Evolutionary conservation across 2,888 invertebrate genomes (phyloP).

Genomic region (Elegia similella): DNA sequence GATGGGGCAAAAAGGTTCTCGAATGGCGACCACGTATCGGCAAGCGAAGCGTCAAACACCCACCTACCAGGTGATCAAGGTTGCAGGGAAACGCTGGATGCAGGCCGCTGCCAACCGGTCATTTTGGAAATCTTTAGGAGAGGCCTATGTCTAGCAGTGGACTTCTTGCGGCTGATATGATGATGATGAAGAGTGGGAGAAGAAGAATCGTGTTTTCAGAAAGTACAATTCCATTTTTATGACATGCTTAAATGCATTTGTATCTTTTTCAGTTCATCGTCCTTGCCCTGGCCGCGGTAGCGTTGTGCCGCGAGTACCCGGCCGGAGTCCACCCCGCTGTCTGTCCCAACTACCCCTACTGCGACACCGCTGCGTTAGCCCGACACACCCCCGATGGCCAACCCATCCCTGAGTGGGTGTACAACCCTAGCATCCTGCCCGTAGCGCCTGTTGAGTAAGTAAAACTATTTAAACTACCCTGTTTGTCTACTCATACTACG

Average conservation of each 20-base stretch:
- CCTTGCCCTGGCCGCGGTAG: conserved; percentile 64
- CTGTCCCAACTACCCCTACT: conserved; percentile 82
- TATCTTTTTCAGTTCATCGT: conserved; percentile 60
- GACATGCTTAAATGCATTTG: neutral
- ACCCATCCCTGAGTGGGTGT: conserved; percentile 73
- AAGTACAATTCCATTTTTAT: no score
- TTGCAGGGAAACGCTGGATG: no score
- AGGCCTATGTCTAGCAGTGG: no score
- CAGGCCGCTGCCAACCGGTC: no score
- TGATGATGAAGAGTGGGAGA: no score
- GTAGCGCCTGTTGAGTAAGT: conserved; percentile 54
- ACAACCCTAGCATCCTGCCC: conserved; percentile 53
- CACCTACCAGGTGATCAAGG: no score
- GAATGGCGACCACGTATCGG: no score
- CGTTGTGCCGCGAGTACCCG: conserved; percentile 75
- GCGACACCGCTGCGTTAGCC: conserved; percentile 67
- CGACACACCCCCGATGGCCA: conserved; percentile 66
- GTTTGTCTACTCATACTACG: conserved; percentile 73
- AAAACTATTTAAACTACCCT: neutral
- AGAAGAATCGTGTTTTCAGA: no score
- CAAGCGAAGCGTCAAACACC: no score
- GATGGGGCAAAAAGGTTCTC: no score
- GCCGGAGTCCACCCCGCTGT: conserved; percentile 81
- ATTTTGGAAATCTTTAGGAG: no score
- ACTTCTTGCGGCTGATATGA: no score